Evolutionary conservation across 2,113 vertebrate species (phyloP), one percentile per base, ranked within the genome.

Genomic region (Megatriorchis doriae): DNA sequence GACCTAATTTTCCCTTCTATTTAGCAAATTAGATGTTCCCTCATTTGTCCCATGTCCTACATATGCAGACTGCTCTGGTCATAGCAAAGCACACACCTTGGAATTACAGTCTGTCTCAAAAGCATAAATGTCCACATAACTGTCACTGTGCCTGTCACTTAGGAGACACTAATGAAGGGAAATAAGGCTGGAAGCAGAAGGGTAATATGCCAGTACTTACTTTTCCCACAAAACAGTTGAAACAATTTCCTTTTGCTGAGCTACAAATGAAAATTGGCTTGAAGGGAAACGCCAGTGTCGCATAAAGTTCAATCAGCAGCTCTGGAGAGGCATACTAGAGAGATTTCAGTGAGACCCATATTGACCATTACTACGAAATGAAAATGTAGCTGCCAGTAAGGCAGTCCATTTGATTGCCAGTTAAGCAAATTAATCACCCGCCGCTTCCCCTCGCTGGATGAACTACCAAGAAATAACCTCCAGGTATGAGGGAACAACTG

Each of bases 211-310:
- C 29, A 55, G 65, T 74, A 42, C 31, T 62, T 78, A 32, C 32
- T 91, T 78, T 92, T 83, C 67, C 62, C 79, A 79, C 48, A 93
- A 86, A 96, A 93, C 38, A 31, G 34, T 84, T 92, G 50, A 94
- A 77, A 71, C 50, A 3, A 74, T 66, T 34, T 52, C 71, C 53
- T 88, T 81, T 78, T 15, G 2, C 45, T 65, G 81, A 79, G 42
- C 73, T 90, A 79, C 66, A 70, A 67, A 50, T 81, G 45, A 77
- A 91, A 93, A 50, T 34, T 45, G 59, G 9, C 38, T 96, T 93
- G 74, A 75, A 93, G 61, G 53, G 40, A 93, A 95, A 87, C 0
- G 2, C 26, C 27, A 58, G n/a, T 13, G 3, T 58, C 14, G 3
- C 16, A 34, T 18, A 52, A 62, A 38, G 81, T 90, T 93, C 75